phyloP scores from a whole-genome alignment of 2,113 vertebrate species.

The Pimephales promelas region DNA sequence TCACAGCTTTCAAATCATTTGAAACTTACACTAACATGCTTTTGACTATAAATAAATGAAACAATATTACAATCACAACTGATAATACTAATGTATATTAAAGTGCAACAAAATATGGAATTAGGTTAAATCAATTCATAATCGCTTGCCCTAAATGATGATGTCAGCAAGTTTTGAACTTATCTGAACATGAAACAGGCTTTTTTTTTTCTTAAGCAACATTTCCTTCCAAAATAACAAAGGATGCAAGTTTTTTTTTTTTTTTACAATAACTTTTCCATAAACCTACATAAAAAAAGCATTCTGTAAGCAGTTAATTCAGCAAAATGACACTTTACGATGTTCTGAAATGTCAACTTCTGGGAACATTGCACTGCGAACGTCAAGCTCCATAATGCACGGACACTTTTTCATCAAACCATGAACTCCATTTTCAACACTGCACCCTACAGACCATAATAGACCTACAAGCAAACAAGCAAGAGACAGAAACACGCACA shows the following conservation, averaged over 20 bases:
- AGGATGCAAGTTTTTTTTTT: background rate
- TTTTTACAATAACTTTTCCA: background rate
- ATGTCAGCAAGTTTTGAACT: background rate
- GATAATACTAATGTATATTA: background rate
- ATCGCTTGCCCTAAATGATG: background rate
- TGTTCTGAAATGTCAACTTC: conserved; percentile 55
- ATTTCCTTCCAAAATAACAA: conserved; percentile 2
- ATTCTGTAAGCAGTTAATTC: conserved; percentile 24
- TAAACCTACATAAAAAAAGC: conserved; percentile 28
- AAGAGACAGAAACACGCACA: conserved; percentile 58
- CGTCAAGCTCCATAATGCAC: conserved; percentile 52
- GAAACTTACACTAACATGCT: background rate
- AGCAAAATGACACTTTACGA: conserved; percentile 36
- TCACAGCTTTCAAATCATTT: background rate
- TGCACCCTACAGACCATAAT: conserved; percentile 56
- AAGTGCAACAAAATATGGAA: background rate
- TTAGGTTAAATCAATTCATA: background rate
- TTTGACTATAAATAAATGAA: conserved; percentile 37
- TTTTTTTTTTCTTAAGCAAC: background rate
- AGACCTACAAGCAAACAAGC: conserved; percentile 64
- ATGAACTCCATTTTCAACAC: conserved; percentile 58
- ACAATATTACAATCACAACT: background rate
- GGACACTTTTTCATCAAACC: conserved; percentile 31
- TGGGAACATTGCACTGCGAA: conserved; percentile 45
- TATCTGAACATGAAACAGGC: background rate